Percentiles rank a stretch among this genome's conserved stretches.
phyloP scores from a whole-genome alignment of 2,888 invertebrate species.

The Syrphus vitripennis region DNA sequence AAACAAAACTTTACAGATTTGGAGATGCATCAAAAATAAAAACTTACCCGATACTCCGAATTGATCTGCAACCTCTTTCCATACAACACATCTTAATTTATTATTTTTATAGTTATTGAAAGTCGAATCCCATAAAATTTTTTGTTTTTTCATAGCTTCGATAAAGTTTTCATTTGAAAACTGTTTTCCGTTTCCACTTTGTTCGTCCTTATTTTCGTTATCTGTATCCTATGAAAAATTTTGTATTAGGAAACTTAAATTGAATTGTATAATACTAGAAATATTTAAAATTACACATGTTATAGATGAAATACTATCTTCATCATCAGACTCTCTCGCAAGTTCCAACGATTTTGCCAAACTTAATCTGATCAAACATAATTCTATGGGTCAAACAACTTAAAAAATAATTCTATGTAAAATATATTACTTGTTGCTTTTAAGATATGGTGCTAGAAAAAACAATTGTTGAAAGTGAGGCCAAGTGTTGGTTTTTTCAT shows the following conservation, averaged over 20 bases:
- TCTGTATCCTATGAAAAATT: neutral
- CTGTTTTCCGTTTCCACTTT: neutral
- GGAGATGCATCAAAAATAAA: neutral
- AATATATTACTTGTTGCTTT: neutral
- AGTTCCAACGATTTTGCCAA: neutral
- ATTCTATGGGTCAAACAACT: neutral
- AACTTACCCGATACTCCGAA: neutral
- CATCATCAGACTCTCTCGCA: neutral
- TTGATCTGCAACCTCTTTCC: neutral
- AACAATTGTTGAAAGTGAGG: neutral
- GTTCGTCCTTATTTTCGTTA: neutral
- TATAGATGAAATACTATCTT: neutral
- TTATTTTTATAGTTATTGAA: neutral
- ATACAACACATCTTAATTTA: slow-evolving; percentile 1
- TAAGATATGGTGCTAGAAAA: neutral
- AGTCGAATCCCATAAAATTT: neutral
- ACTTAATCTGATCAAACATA: neutral
- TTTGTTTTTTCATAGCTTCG: neutral
- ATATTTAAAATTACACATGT: neutral
- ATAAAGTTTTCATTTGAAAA: neutral
- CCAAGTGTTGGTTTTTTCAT: neutral
- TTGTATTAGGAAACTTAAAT: too few species aligned
- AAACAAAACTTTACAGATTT: too few species aligned
- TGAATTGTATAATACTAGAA: neutral
- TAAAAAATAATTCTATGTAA: neutral